Evolutionary conservation across 2,113 vertebrate species (phyloP).

Genomic region (Pseudopipra pipra): DNA sequence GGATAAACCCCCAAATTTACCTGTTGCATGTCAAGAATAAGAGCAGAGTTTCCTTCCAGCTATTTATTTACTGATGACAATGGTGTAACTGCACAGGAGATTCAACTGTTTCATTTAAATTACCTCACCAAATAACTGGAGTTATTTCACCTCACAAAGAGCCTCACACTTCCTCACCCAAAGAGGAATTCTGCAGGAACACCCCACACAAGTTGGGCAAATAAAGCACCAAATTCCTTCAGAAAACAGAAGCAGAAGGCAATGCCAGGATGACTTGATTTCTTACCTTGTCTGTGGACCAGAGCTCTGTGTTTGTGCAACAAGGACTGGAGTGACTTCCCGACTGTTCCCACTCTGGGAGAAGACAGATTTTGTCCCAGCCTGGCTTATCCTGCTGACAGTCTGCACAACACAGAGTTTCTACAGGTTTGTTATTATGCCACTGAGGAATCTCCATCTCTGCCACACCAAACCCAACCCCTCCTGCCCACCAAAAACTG

Average conservation of each 20-base stretch:
- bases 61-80: background rate
- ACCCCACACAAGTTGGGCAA: background rate
- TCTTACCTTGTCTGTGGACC: conserved; percentile 94
- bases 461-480: background rate
- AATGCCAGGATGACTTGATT: background rate
- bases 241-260: background rate
- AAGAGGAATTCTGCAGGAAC: background rate
- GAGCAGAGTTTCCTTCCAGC: background rate
- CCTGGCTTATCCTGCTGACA: conserved; percentile 92
- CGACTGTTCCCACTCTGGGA: conserved; percentile 95
- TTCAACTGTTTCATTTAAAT: background rate
- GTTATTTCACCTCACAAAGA: background rate
- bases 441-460: background rate
- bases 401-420: conserved; percentile 78
- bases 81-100: background rate
- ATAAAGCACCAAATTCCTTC: background rate
- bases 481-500: background rate
- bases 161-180: background rate
- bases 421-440: conserved; percentile 65
- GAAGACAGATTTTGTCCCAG: conserved; percentile 94
- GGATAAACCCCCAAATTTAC: background rate
- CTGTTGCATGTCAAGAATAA: background rate
- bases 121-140: background rate
- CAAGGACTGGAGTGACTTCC: conserved; percentile 91
- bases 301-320: conserved; percentile 94